Base-by-base conservation (phyloP, 1,140 invertebrate species). In the Zaprionus capensis region DNA sequence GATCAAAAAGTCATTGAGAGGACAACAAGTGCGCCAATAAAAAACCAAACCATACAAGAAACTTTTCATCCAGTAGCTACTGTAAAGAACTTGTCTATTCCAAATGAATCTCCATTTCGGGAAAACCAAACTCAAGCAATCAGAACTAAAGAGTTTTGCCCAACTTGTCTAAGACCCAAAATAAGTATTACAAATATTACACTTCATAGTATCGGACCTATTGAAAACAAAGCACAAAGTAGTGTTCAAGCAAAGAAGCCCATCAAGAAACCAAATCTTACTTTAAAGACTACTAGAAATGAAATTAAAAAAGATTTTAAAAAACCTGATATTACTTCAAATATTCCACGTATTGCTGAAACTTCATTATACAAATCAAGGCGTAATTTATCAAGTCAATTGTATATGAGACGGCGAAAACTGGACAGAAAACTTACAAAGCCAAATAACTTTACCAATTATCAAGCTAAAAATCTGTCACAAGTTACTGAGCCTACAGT, bases 331-430 rank as follows among this genome's bases (percentile, higher is more conserved):
- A 7, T 17, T 7, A 36, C 20, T n/a, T 1, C 51, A 7, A 68
- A 73, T 36, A 4, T 41, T 1, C 31, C 56, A 15, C 58, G 20
- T 15, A 64, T 53, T 4, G 63, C 67, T 2, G 34, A 28, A 38
- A 12, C 31, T 4, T 12, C 66, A 1, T 51, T 12, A 2, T 17
- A 44, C 5, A 70, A 46, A 46, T 34, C 34, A 14, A 44, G 58
- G 22, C 57, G 66, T 24, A 58, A 56, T 22, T 57, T 31, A 63
- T 57, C 51, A 0, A 51, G 17, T 5, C 31, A 26, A 1, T 1
- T 41, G 1, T 62, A 64, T 62, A 6, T 56, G 5, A 70, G 67
- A 4, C 38, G 68, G 15, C 26, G 67, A 28, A 70, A 75, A 22
- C 22, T 63, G 1, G 31, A 63, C 12, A 22, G 20, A 1, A 70